Percentiles rank a stretch among this genome's conserved stretches.
Conservation (phyloP, 2,888 invertebrate species). For the Drosophila birchii region DNA sequence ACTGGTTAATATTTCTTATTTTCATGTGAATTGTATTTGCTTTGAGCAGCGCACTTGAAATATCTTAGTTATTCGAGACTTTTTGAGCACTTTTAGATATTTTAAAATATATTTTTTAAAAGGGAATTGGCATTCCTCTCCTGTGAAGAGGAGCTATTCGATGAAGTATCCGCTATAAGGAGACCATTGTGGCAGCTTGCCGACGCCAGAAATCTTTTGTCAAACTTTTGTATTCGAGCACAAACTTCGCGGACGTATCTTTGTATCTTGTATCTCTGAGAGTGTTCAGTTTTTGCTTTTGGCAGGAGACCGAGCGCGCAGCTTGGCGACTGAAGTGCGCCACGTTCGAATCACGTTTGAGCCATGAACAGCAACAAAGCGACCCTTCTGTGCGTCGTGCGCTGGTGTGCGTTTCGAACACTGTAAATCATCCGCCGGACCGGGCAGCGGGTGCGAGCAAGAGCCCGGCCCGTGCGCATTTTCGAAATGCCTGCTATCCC, state of each 20-base stretch:
- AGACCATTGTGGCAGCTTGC: conserved; percentile 35
- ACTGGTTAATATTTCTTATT: conserved; percentile 21
- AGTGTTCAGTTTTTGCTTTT: conserved; percentile 1
- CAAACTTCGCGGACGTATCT: conserved; percentile 41
- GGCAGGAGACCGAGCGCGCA: conserved; percentile 70
- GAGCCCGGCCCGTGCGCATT: conserved; percentile 49
- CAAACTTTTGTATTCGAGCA: conserved; percentile 16
- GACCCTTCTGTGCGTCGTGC: conserved; percentile 13
- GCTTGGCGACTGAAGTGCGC: conserved; percentile 78
- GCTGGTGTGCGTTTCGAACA: conserved; percentile 73
- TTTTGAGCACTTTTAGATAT: conserved; percentile 9
- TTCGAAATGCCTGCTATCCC: conserved; percentile 56
- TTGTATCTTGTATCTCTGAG: conserved; percentile 10
- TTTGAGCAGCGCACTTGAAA: conserved; percentile 39
- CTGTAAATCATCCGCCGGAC: conserved; percentile 74
- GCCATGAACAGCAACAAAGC: conserved; percentile 31
- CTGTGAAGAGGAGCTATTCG: conserved; percentile 21
- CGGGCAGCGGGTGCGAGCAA: conserved; percentile 48
- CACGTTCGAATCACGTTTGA: conserved; percentile 79
- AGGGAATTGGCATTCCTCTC: conserved; percentile 22
- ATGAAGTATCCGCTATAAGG: conserved; percentile 22
- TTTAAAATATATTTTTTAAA: not conserved
- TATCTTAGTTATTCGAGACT: conserved; percentile 12
- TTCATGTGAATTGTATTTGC: conserved; percentile 57
- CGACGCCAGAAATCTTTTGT: conserved; percentile 30